Percentiles rank a stretch among this genome's conserved stretches.
These are phyloP conservation scores for Cricetomys ansorgei DNA, from an alignment of 2,113 vertebrate genomes.

Conservation along the genomic window DNA sequence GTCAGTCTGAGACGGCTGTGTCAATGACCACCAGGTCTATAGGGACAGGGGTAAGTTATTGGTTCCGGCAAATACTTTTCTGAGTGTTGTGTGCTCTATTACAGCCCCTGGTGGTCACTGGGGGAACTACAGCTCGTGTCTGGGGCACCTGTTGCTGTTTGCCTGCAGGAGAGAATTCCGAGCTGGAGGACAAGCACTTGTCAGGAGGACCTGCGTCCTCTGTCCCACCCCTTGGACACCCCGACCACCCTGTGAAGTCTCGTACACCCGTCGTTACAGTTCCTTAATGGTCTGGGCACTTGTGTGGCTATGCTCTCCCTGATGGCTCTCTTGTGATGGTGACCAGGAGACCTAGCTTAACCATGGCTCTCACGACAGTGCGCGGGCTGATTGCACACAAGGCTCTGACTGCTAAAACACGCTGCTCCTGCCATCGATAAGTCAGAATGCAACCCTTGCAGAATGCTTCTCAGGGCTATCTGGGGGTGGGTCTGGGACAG, in stretches of 20 bases:
- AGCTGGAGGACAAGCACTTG: neutral
- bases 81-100: neutral
- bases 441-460: no score
- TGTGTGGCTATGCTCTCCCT: rapidly evolving
- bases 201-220: no score
- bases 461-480: no score
- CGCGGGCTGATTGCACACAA: no score
- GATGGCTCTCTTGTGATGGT: neutral
- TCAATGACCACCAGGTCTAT: neutral
- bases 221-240: neutral
- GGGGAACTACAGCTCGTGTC: neutral
- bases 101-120: neutral
- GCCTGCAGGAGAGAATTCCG: neutral
- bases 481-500: no score
- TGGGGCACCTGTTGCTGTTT: no score
- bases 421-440: no score
- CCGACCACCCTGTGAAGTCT: neutral
- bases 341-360: neutral
- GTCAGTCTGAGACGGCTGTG: neutral
- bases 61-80: neutral
- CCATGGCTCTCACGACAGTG: neutral
- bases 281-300: no score
- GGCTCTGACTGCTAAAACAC: no score
- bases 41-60: neutral
- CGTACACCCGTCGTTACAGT: neutral